Base-by-base conservation (phyloP, 2,797 vertebrate genomes). In the Ceryle rudis region DNA sequence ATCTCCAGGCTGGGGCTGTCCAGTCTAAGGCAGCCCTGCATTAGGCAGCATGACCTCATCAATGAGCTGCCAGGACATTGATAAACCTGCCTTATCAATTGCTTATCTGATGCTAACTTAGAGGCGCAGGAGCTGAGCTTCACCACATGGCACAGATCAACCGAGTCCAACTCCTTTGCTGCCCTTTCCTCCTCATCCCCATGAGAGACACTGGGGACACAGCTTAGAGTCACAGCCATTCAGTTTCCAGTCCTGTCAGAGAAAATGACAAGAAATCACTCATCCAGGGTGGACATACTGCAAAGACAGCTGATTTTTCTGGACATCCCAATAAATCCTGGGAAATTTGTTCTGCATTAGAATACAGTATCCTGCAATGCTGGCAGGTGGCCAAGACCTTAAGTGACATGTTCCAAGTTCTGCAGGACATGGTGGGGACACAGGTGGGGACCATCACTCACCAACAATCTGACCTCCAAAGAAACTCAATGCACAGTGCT, bases 251-350 rank as follows among this genome's bases (percentile, higher is more conserved):
- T 62, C 71, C 65, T 81, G 83, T 92, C 88, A 87, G 41, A 82
- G 23, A 66, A 82, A 92, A 19, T 58, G 78, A 95, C 94, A 89
- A 73, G 90, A 72, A 89, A 93, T 87, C 7, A 85, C 70, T 95
- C 67, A 92, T 74, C 61, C 67, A 71, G 31, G 49, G 21, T 71
- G 61, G 89, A 91, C 0, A 0, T 93, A 93, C 74, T 96, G 95
- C 96, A 89, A 87, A 91, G 93, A 67, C 64, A 95, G 96, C 89
- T 58, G 89, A 74, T 96, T 96, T 91, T 81, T 85, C 71, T 80
- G 81, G 67, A 91, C 83, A 89, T 85, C 28, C 33, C 55, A 95
- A 96, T 96, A 97, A 97, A 96, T 97, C 90, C 77, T 57, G 4
- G 44, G 60, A 84, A 77, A 84, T 85, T 39, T 89, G 28, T 82